Evolutionary conservation across 2,113 vertebrate species (phyloP), one percentile per base, ranked within the genome.

Genomic region (Esox niger): DNA sequence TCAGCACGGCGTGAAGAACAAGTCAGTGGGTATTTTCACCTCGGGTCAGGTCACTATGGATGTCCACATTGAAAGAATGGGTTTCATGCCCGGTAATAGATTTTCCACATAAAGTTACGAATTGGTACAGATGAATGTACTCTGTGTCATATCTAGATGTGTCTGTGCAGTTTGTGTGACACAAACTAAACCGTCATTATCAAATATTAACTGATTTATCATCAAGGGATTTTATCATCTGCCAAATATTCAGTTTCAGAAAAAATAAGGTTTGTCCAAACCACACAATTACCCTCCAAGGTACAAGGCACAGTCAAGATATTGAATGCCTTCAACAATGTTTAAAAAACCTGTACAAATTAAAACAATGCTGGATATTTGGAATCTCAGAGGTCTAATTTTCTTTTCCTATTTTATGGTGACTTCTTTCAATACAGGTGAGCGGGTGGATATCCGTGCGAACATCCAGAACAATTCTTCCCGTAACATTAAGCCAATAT

Each of bases 381-480:
- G 17, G 2, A 10, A 29, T 31, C 20, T n/a, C 20, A 60, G 58
- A n/a, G n/a, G n/a, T n/a, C n/a, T n/a, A n/a, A 9, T 8, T 31
- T 1, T 64, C 2, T 56, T 29, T 47, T n/a, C n/a, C n/a, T 21
- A 33, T 62, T 29, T 23, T 69, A 20, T 46, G 6, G 46, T 69
- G n/a, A 3, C 57, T 63, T 61, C 3, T 73, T 49, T 35, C 55
- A 23, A 29, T 4, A 26, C 54, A 91, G 90, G 90, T 81, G 86
- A 91, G 31, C 78, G 68, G 2, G 23, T 87, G 2, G 5, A 11
- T 10, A 23, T 88, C 75, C 38, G 61, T 54, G 82, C 79, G 26
- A 80, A 86, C 20, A 62, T 91, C 32, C 70, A 84, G 64, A 91
- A 91, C 63, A 69, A 76, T 3, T 89, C 89, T 0, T 88, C 89